Evolutionary conservation across 2,113 vertebrate species (phyloP), one percentile per base, ranked within the genome.

Genomic region (Chaetorhynchus papuensis): DNA sequence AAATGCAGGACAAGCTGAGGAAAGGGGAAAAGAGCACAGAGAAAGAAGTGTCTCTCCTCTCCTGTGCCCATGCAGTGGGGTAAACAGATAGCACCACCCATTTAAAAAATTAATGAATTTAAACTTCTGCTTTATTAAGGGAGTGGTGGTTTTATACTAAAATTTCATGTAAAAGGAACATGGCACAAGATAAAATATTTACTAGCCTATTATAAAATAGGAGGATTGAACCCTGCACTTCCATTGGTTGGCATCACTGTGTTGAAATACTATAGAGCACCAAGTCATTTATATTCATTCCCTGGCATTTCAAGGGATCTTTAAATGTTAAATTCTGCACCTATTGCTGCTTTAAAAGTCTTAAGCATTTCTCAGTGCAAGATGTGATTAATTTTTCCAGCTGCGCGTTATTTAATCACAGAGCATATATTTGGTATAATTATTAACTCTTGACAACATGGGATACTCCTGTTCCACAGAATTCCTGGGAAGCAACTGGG

Each of bases 301-400:
- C 87, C 61, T 88, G 90, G 94, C 91, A 95, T 96, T 97, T 97
- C 89, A 87, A 89, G 61, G 79, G 85, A 82, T 69, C 90, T 94
- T 94, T 87, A 95, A 93, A 96, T 85, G 91, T 95, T 94, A 94
- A 86, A 88, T 64, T 94, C 56, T 64, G 71, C 83, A 95, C 92
- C 94, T 81, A 93, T 92, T 89, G 84, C 53, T 83, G 88, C 77
- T 92, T 90, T 96, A 90, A 86, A 95, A 96, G 82, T 86, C 82
- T 90, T 90, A 77, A 93, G 77, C 47, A 24, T 71, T 81, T 83
- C 83, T 94, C 88, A 91, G 74, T 87, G 79, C 65, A 76, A 54
- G 78, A 91, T 60, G 70, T 66, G 94, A 96, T 95, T 93, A 93
- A 89, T 90, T 95, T 88, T 90, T 94, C 85, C 93, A 95, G 88